Percentiles rank a stretch among this genome's conserved stretches.
phyloP scores from a whole-genome alignment of 1,140 invertebrate genomes.

The Drosophila sproati region DNA sequence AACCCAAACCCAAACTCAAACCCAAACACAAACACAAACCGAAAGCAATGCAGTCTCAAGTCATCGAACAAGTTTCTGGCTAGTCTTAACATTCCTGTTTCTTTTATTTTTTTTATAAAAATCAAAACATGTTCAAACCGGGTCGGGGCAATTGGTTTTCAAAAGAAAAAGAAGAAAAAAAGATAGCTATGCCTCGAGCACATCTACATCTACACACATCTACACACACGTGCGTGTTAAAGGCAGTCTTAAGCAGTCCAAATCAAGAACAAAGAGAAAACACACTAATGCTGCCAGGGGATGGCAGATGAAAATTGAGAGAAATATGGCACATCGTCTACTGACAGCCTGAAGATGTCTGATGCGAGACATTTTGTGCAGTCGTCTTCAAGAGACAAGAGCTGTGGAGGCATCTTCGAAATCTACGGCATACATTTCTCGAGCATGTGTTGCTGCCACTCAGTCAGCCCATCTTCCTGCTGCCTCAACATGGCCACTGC shows the following conservation, averaged over 20 bases:
- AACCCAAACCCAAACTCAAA: not conserved
- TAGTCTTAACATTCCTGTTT: conserved; percentile 41
- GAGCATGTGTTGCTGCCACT: conserved; percentile 43
- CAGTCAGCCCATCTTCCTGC: not conserved
- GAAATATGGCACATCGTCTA: conserved; percentile 50
- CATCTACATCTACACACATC: conserved; percentile 29
- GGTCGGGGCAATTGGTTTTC: conserved; percentile 42
- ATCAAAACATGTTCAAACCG: conserved; percentile 63
- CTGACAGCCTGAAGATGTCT: conserved; percentile 48
- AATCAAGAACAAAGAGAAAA: conserved; percentile 72
- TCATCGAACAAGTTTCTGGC: conserved; percentile 65
- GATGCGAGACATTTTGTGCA: conserved; percentile 73
- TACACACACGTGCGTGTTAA: conserved; percentile 32
- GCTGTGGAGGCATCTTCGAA: conserved; percentile 26
- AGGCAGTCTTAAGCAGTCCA: conserved; percentile 17
- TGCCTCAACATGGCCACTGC: conserved; percentile 57
- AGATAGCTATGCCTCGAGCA: conserved; percentile 19
- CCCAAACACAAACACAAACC: not conserved
- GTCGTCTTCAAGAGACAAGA: conserved; percentile 32
- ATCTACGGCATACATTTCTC: conserved; percentile 43
- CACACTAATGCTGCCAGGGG: conserved; percentile 1
- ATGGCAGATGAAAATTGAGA: conserved; percentile 6
- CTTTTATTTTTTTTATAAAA: conserved; percentile 56
- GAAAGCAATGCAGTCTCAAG: not conserved
- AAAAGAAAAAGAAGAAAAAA: conserved; percentile 66